Conservation (phyloP, 2,113 vertebrate species). For the Pholis gunnellus region DNA sequence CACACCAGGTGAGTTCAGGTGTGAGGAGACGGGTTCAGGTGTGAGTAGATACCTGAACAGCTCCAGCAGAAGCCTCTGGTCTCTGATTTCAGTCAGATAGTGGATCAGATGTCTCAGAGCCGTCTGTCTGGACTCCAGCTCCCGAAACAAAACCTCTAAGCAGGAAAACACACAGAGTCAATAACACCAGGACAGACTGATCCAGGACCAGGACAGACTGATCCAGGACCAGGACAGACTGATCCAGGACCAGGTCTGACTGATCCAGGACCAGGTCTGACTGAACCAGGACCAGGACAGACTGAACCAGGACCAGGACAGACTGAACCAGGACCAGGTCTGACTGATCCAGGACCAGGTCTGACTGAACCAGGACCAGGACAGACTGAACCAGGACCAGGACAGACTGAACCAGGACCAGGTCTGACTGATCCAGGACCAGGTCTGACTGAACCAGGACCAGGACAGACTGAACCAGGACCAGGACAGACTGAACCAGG, state of each 20-base stretch:
- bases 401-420: background rate
- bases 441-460: background rate
- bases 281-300: background rate
- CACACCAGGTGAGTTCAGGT: background rate
- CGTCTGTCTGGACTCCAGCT: constrained; percentile 89
- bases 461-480: background rate
- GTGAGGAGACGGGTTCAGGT: background rate
- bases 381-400: background rate
- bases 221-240: background rate
- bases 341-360: background rate
- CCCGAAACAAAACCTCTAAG: constrained; percentile 91
- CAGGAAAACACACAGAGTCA: background rate
- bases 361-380: no score
- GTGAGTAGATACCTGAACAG: constrained; percentile 87
- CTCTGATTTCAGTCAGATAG: constrained; percentile 90
- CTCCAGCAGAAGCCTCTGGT: constrained; percentile 91
- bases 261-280: background rate
- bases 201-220: no score
- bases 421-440: background rate
- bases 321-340: background rate
- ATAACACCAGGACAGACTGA: background rate
- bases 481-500: background rate
- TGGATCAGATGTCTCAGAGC: constrained; percentile 93
- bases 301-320: background rate
- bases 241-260: background rate